Conservation (phyloP, 2,797 vertebrate species). For the Trachurus trachurus region DNA sequence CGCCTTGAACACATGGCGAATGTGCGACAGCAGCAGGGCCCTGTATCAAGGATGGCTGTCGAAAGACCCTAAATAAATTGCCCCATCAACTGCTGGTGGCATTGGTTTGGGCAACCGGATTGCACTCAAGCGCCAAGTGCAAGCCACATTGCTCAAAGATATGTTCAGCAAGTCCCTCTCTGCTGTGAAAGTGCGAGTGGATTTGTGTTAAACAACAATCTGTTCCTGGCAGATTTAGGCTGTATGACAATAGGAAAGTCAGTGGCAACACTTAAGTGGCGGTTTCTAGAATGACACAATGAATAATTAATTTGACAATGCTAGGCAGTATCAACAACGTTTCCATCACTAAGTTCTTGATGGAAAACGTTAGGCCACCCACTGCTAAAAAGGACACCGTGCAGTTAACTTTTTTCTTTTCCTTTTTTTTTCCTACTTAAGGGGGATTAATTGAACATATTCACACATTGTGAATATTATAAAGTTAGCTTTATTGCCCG, state of each 20-base stretch:
- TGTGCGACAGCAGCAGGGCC: background rate
- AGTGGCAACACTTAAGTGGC: background rate
- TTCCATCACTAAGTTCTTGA: constrained; percentile 1
- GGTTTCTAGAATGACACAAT: background rate
- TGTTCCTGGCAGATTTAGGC: constrained; percentile 6
- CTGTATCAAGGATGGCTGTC: constrained; percentile 14
- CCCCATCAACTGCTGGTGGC: constrained; percentile 9
- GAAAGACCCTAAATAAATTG: constrained; percentile 45
- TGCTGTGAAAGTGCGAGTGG: background rate
- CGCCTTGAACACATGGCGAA: constrained; percentile 30
- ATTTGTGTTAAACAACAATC: constrained; percentile 14
- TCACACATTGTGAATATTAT: background rate
- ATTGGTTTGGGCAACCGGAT: constrained; percentile 24
- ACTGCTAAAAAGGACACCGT: background rate
- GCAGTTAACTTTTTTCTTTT: background rate
- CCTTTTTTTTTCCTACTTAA: background rate
- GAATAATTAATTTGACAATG: constrained; percentile 28
- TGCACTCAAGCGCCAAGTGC: background rate
- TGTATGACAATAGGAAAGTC: background rate
- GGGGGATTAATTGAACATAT: background rate
- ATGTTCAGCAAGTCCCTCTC: background rate
- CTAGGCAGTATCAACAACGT: constrained; percentile 16
- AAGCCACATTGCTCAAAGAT: background rate
- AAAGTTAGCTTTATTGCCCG: constrained; percentile 1
- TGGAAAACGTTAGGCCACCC: background rate